Percentiles rank a stretch among this genome's conserved stretches.
Conservation (phyloP, 2,113 vertebrate species). For the Arenaria interpres region DNA sequence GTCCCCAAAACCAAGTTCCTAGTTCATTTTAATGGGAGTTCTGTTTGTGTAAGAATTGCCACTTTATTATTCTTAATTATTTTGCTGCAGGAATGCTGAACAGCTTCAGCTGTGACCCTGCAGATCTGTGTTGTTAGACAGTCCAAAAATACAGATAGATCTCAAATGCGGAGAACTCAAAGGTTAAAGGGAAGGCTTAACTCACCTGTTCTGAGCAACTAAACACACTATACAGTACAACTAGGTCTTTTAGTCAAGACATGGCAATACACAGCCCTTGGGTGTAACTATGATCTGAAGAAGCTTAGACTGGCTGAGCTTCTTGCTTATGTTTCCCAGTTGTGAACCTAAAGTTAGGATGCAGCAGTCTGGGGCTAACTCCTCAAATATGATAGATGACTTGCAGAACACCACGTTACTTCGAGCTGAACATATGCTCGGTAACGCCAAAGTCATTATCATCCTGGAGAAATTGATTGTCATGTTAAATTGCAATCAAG, state of each 20-base stretch:
- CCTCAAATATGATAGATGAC: neutral
- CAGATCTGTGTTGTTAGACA: neutral
- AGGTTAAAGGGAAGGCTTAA: neutral
- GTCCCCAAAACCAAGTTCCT: neutral
- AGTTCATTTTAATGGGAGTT: neutral
- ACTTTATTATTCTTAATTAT: neutral
- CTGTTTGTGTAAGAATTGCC: neutral
- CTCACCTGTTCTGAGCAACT: neutral
- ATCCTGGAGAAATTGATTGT: neutral
- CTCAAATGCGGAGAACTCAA: neutral
- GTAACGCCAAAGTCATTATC: neutral
- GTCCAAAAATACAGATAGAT: neutral
- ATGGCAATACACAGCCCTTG: neutral
- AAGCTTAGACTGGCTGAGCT: neutral
- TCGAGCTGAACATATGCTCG: neutral
- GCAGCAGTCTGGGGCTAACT: neutral
- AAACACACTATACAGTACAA: too few relatives aligned
- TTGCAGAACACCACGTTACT: neutral
- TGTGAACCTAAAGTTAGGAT: neutral
- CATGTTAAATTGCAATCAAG: neutral
- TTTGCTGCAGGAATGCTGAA: neutral
- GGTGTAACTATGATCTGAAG: neutral
- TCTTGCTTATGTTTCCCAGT: neutral
- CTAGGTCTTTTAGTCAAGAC: neutral
- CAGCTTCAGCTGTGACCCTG: neutral